Base-by-base conservation (phyloP, 2,888 invertebrate genomes). In the Tupiocoris notatus region DNA sequence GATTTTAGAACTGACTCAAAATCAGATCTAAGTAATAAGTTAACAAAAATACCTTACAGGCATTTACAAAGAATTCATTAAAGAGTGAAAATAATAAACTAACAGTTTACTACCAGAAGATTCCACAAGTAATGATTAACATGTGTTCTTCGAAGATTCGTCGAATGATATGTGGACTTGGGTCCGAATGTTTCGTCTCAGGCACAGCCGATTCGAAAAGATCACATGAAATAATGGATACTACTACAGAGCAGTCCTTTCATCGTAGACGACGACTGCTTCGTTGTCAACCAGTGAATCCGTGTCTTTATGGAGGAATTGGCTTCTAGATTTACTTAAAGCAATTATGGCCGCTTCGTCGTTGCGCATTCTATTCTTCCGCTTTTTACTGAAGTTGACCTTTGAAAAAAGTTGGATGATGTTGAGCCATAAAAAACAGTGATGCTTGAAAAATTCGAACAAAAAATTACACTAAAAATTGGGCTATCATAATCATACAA, bases 281-380 rank as follows among this genome's bases (percentile, higher is more conserved):
- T 92, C 92, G 78, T 91, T 91, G 83, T 90, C 90, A 76, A 92
- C 89, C 82, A 91, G 86, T 6, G 87, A 86, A 81, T 88, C 88
- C 2, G 88, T 88, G 82, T 89, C 89, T 79, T 82, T 81, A 68
- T 82, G 81, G 81, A 86, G 85, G 79, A 86, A 82, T 82, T 87
- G 87, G 82, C 90, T 90, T 81, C 90, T 87, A n/a, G 91, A 92
- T 84, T 91, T 90, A 83, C 89, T 88, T 79, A 92, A 86, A 20
- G 93, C 93, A 82, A 92, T 92, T 75, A 90, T 89, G 71, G 92
- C 92, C 0, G 92, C 92, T 85, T 92, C 92, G 83, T 91, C 91
- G 83, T 89, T 92, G 80, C 91, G 88, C 92, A 93, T 92, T 74
- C 92, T 89, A 83, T 91, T 92, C 86, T 91, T 91, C 82, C 91